Percentiles rank a stretch among this genome's conserved stretches.
Evolutionary conservation across 2,113 vertebrate genomes (phyloP).

Genomic region (Psephotus haematonotus): DNA sequence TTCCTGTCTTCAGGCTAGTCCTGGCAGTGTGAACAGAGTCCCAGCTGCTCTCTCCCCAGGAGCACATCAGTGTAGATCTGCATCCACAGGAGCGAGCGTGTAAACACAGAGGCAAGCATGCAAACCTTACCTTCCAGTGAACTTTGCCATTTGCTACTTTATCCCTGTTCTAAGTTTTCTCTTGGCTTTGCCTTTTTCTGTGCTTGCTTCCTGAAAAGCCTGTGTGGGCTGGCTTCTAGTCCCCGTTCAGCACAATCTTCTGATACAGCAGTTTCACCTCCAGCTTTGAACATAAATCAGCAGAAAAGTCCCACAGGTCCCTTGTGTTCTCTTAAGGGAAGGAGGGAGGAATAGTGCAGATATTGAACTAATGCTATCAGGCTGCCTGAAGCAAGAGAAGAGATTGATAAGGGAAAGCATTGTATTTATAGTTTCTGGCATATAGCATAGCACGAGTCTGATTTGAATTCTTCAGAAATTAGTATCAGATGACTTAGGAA

Average conservation of each 20-base stretch:
- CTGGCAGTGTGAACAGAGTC: neutral
- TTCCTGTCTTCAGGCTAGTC: neutral
- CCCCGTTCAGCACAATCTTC: neutral
- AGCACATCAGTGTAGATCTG: neutral
- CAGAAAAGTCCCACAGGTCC: neutral
- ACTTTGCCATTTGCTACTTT: conserved; percentile 13
- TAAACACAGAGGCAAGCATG: neutral
- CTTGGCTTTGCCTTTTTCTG: neutral
- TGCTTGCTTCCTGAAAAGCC: conserved; percentile 19
- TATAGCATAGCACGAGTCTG: neutral
- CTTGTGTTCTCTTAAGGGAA: neutral
- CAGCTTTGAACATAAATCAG: conserved; percentile 9
- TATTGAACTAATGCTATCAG: neutral
- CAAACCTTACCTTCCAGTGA: neutral
- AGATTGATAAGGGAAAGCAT: conserved; percentile 35
- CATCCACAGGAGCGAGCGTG: neutral
- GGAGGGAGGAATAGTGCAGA: neutral
- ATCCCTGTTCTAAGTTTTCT: neutral
- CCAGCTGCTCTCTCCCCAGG: neutral
- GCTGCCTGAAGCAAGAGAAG: neutral
- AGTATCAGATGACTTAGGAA: conserved; percentile 58
- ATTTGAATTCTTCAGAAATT: conserved; percentile 62
- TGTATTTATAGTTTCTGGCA: conserved; percentile 51
- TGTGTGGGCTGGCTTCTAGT: conserved; percentile 32
- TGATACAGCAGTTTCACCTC: conserved; percentile 1